Percentiles rank a stretch among this genome's conserved stretches.
Conservation (phyloP, 2,797 vertebrate genomes). For the Avahi laniger region DNA sequence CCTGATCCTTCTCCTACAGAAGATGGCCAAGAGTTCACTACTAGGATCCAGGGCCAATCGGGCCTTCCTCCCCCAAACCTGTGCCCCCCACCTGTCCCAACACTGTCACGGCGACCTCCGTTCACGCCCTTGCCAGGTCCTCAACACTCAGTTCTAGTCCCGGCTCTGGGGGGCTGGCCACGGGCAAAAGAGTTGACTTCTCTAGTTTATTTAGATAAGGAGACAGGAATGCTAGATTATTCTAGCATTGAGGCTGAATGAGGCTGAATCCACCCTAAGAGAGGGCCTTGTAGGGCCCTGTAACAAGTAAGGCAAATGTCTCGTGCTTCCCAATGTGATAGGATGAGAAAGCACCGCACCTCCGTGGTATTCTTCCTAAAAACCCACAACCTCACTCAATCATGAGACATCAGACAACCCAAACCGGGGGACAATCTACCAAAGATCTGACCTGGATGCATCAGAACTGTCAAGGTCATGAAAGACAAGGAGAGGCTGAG, state of each 20-base stretch:
- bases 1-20: not conserved
- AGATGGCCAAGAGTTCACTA: not conserved
- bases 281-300: not conserved
- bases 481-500: not conserved
- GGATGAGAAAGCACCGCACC: too few species aligned
- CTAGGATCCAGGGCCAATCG: fast-evolving
- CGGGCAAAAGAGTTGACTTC: not conserved
- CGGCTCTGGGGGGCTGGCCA: not conserved
- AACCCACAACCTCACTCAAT: not conserved
- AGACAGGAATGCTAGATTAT: not conserved
- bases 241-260: too few species aligned
- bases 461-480: not conserved
- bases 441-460: not conserved
- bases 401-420: not conserved
- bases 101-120: fast-evolving
- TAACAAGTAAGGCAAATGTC: not conserved
- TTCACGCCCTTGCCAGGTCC: not conserved
- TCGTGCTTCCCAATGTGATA: fast-evolving
- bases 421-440: not conserved
- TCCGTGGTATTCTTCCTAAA: not conserved
- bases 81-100: too few species aligned
- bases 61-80: not conserved
- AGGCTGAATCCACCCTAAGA: not conserved
- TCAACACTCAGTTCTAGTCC: not conserved
- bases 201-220: not conserved